Conservation (phyloP, 92 coral and sea anemone species). For the Galaxea fascicularis region DNA sequence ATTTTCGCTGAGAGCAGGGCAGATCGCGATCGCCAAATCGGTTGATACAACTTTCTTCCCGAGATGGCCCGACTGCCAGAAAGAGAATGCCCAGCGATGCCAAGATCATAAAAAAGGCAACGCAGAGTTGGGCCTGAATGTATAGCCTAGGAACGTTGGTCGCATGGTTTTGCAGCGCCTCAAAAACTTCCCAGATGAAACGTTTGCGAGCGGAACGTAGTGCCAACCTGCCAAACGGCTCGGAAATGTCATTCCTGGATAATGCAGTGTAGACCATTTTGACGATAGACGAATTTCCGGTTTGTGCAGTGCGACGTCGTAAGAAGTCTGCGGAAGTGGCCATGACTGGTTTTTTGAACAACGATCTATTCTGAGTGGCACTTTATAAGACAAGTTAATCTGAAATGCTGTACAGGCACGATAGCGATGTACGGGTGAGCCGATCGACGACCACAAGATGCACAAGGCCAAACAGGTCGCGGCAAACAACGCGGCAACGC, state of each 20-base stretch:
- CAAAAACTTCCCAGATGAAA: conserved; percentile 5
- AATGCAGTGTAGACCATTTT: conserved; percentile 11
- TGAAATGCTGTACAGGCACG: background rate
- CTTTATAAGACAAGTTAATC: background rate
- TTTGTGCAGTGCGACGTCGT: background rate
- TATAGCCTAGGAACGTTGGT: conserved; percentile 17
- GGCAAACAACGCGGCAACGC: background rate
- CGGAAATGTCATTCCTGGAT: conserved; percentile 2
- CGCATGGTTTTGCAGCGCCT: conserved; percentile 15
- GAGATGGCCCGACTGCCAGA: background rate
- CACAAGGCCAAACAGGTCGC: background rate
- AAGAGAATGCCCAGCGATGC: background rate
- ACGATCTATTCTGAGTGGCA: background rate
- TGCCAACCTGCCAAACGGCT: conserved; percentile 25
- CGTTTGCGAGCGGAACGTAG: conserved; percentile 17
- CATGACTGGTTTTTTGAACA: background rate
- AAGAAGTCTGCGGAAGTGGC: background rate
- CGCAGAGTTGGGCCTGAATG: conserved; percentile 7
- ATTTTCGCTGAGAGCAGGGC: background rate
- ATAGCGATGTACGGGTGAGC: background rate
- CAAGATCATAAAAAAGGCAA: conserved; percentile 14
- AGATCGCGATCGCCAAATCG: conserved; percentile 9
- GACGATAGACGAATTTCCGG: conserved; percentile 2
- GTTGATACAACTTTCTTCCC: background rate
- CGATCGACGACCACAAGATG: background rate